Percentiles rank a stretch among this genome's conserved stretches.
Evolutionary conservation across 2,888 invertebrate genomes (phyloP).

Genomic region (Drosophila falleni): DNA sequence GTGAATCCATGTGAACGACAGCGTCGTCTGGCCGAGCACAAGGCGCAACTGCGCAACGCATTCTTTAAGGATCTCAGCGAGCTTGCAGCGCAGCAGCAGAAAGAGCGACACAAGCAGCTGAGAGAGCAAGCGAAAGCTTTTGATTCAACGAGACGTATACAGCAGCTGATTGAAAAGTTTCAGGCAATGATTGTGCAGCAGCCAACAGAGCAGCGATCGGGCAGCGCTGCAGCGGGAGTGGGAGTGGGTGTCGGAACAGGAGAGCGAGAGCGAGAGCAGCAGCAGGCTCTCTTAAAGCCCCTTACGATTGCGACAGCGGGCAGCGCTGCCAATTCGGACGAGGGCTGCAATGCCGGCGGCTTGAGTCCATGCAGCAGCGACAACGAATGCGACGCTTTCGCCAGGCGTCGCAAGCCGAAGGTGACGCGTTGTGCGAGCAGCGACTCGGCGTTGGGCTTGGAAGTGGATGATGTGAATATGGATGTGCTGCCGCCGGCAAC

Average conservation of each 20-base stretch:
- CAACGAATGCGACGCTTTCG: slow-evolving; percentile 52
- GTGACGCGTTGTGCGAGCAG: slow-evolving; percentile 85
- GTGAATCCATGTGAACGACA: slow-evolving; percentile 21
- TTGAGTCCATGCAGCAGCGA: slow-evolving; percentile 84
- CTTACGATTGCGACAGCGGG: slow-evolving; percentile 12
- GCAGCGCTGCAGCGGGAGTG: slow-evolving; percentile 5
- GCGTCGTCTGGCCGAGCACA: slow-evolving; percentile 67
- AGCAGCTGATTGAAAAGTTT: slow-evolving; percentile 72
- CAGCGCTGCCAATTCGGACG: slow-evolving; percentile 80
- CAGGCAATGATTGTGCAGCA: slow-evolving; percentile 62
- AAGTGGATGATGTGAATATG: slow-evolving; percentile 80
- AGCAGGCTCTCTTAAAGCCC: slow-evolving; percentile 44
- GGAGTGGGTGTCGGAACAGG: slow-evolving; percentile 13
- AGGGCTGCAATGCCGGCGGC: slow-evolving; percentile 82
- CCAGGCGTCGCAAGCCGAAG: slow-evolving; percentile 69
- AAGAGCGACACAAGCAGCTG: neutral
- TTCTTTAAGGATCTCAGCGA: slow-evolving; percentile 70
- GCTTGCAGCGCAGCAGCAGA: slow-evolving; percentile 19
- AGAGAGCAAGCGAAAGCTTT: slow-evolving; percentile 17
- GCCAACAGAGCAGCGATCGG: slow-evolving; percentile 35
- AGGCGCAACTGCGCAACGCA: slow-evolving; percentile 73
- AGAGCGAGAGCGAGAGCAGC: slow-evolving; percentile 22
- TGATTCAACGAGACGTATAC: slow-evolving; percentile 19
- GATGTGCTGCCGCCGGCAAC: slow-evolving; percentile 28
- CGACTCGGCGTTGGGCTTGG: slow-evolving; percentile 84